A percentile compares a stretch with the other conserved stretches of the same genome.
phyloP scores from a whole-genome alignment of 2,888 invertebrate genomes.

The Meiosimyza platycephala region DNA sequence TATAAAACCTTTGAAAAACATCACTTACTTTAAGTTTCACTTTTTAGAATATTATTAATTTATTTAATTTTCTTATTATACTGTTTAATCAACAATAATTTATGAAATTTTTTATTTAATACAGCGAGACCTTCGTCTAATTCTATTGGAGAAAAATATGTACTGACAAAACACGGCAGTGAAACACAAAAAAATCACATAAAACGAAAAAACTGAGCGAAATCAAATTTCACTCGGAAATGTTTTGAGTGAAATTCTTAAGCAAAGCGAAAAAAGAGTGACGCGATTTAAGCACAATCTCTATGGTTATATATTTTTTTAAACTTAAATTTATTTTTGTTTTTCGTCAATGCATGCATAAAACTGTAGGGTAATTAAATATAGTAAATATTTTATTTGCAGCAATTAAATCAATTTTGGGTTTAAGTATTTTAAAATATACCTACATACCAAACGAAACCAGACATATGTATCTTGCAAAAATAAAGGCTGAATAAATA shows the following conservation, averaged over 20 bases:
- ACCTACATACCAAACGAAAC: too few relatives aligned
- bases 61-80: not conserved
- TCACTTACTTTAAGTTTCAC: not conserved
- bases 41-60: not conserved
- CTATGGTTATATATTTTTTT: too few relatives aligned
- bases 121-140: slow-evolving; percentile 20
- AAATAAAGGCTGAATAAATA: too few relatives aligned
- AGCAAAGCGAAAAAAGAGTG: not conserved
- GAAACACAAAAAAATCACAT: not conserved
- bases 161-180: slow-evolving; percentile 56
- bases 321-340: too few relatives aligned
- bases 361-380: too few relatives aligned
- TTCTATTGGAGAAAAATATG: slow-evolving; percentile 50
- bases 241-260: slow-evolving; percentile 35
- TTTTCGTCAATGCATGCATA: too few relatives aligned
- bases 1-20: too few relatives aligned
- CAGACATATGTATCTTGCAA: too few relatives aligned
- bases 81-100: slow-evolving; percentile 17
- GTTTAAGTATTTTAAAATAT: too few relatives aligned
- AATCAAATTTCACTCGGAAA: slow-evolving; percentile 18
- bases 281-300: not conserved
- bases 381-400: too few relatives aligned
- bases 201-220: slow-evolving; percentile 20
- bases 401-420: too few relatives aligned
- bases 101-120: slow-evolving; percentile 30